These are phyloP conservation scores for Synanthedon tipuliformis DNA, from an alignment of 2,888 invertebrate species.

Conservation along the genomic window DNA sequence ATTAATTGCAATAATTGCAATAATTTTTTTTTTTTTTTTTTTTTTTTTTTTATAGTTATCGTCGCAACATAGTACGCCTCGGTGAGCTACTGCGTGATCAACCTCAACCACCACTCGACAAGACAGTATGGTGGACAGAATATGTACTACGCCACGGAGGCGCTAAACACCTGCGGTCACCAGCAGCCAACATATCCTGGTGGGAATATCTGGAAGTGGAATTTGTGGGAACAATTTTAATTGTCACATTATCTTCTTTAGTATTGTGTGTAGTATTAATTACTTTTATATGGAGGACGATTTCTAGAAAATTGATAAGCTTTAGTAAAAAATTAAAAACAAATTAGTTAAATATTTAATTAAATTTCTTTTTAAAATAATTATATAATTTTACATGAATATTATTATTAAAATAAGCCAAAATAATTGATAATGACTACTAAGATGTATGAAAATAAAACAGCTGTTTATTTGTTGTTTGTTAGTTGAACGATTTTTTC, in stretches of 20 bases:
- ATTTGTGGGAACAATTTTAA: slow-evolving; percentile 7
- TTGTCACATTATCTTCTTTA: background rate
- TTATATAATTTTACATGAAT: too few relatives aligned
- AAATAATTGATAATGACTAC: too few relatives aligned
- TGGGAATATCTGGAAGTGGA: slow-evolving; percentile 21
- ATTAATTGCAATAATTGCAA: too few relatives aligned
- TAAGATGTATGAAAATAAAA: too few relatives aligned
- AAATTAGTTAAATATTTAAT: background rate
- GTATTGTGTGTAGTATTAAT: background rate
- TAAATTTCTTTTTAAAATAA: too few relatives aligned
- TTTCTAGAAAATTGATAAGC: background rate
- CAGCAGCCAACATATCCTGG: slow-evolving; percentile 26
- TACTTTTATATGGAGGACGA: background rate
- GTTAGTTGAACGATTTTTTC: too few relatives aligned
- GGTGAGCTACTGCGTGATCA: slow-evolving; percentile 11
- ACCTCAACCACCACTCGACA: slow-evolving; percentile 19
- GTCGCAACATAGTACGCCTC: slow-evolving; percentile 15
- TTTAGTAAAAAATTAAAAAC: background rate
- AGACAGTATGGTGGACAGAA: slow-evolving; percentile 61
- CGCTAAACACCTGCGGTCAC: slow-evolving; percentile 39
- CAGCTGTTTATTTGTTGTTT: too few relatives aligned
- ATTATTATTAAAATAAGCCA: too few relatives aligned
- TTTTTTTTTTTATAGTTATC: slow-evolving; percentile 17
- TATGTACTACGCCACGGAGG: slow-evolving; percentile 47
- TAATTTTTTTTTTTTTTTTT: too few relatives aligned